phyloP scores from a whole-genome alignment of 2,113 vertebrate species.

The Poeciliopsis occidentalis region DNA sequence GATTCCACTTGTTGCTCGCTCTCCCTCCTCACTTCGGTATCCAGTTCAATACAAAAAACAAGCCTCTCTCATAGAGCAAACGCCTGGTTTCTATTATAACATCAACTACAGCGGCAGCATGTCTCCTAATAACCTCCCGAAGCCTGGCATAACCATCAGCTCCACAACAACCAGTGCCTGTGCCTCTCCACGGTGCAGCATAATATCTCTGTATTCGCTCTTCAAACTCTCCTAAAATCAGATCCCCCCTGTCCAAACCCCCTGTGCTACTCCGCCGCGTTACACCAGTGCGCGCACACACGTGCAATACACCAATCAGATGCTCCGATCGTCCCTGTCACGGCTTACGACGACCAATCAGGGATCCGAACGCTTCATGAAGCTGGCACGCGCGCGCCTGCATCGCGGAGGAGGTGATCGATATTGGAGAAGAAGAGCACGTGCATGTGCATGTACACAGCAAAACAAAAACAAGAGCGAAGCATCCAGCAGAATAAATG shows the following conservation, averaged over 20 bases:
- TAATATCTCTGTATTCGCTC: constrained; percentile 87
- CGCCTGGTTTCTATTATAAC: constrained; percentile 23
- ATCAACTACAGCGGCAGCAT: constrained; percentile 58
- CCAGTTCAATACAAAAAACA: constrained; percentile 63
- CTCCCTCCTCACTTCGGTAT: constrained; percentile 61
- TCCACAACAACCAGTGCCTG: constrained; percentile 76
- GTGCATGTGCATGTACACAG: constrained; percentile 33
- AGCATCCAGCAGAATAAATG: not conserved
- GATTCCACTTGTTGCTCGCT: constrained; percentile 82
- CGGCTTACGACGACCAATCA: constrained; percentile 81
- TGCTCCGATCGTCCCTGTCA: constrained; percentile 73
- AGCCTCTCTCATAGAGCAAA: constrained; percentile 24
- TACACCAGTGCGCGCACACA: constrained; percentile 84
- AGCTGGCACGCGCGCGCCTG: not conserved
- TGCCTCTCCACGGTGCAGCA: constrained; percentile 66
- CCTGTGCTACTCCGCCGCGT: constrained; percentile 21
- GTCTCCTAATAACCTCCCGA: constrained; percentile 60
- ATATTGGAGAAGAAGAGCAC: constrained; percentile 12
- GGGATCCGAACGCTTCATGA: constrained; percentile 43
- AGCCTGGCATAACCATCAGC: constrained; percentile 74
- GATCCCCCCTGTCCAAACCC: constrained; percentile 27
- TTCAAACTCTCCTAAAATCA: constrained; percentile 88
- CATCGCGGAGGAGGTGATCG: not conserved
- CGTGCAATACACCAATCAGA: constrained; percentile 85
- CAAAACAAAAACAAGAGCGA: constrained; percentile 49